Conservation (phyloP, 2,797 vertebrate genomes). For the Ctenosaura bakeri region DNA sequence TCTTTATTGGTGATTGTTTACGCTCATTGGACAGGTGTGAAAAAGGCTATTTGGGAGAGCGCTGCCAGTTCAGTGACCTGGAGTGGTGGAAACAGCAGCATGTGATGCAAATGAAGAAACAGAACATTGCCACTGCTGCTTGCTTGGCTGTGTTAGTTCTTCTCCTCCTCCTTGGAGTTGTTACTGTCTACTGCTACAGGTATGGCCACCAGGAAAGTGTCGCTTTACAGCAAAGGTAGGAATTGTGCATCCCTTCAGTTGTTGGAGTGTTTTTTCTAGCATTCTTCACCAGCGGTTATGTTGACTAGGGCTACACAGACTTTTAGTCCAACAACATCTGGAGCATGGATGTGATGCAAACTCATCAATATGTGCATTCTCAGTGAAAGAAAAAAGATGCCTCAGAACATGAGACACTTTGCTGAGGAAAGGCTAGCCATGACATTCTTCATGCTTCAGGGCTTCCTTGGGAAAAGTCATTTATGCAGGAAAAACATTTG, state of each 20-base stretch:
- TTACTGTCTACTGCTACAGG: slow-evolving; percentile 85
- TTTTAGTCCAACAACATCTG: too few species aligned
- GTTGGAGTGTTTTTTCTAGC: too few species aligned
- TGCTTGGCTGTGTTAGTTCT: slow-evolving; percentile 77
- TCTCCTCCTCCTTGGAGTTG: slow-evolving; percentile 82
- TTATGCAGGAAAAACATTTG: too few species aligned
- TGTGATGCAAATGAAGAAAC: slow-evolving; percentile 80
- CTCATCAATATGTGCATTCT: too few species aligned
- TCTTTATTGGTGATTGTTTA: background rate
- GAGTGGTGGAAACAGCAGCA: slow-evolving; percentile 91
- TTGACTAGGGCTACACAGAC: too few species aligned
- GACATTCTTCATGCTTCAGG: too few species aligned
- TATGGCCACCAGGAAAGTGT: slow-evolving; percentile 60
- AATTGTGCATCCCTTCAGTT: background rate
- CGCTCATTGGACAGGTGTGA: slow-evolving; percentile 81
- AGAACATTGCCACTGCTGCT: slow-evolving; percentile 77
- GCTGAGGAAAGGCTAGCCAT: too few species aligned
- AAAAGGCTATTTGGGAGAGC: slow-evolving; percentile 88
- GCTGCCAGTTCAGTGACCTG: slow-evolving; percentile 92
- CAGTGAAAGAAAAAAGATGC: too few species aligned
- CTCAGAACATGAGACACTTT: too few species aligned
- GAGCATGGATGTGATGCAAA: too few species aligned
- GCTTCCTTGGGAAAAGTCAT: too few species aligned
- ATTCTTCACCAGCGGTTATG: too few species aligned
- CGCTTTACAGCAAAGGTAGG: background rate